These are phyloP conservation scores for Anguilla marmorata DNA, from an alignment of 2,797 vertebrate genomes.

Conservation along the genomic window DNA sequence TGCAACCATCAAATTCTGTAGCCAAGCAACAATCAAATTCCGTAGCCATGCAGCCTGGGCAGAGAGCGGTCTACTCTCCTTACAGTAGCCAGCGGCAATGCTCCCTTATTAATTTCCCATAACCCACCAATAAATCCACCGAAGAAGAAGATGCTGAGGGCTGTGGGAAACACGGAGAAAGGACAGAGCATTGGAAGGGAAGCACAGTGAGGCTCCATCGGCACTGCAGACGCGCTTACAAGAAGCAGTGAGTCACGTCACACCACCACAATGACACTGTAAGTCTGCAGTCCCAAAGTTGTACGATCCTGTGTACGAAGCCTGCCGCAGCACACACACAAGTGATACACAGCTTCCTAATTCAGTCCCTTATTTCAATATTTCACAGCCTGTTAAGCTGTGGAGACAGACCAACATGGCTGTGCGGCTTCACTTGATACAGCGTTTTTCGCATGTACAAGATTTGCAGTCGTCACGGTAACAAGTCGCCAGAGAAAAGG, in stretches of 20 bases:
- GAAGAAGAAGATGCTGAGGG: background rate
- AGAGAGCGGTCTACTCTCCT: background rate
- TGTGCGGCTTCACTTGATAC: background rate
- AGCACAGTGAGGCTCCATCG: background rate
- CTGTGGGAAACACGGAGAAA: background rate
- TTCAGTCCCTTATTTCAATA: background rate
- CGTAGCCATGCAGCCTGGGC: background rate
- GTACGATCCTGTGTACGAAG: background rate
- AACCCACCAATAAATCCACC: background rate
- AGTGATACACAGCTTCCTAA: background rate
- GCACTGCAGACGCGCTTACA: background rate
- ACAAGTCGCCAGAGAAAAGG: background rate
- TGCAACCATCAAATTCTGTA: background rate
- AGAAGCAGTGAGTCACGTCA: background rate
- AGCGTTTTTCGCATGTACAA: background rate
- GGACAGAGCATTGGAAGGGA: background rate
- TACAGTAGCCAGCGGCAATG: background rate
- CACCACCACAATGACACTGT: background rate
- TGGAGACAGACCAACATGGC: background rate
- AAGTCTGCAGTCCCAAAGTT: background rate
- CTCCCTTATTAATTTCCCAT: background rate
- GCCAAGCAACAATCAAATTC: no score
- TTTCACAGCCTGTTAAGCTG: background rate
- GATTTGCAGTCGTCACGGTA: background rate
- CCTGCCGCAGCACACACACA: background rate